These are phyloP conservation scores for Drosophila kuntzei DNA, from an alignment of 2,888 invertebrate species.

Conservation along the genomic window DNA sequence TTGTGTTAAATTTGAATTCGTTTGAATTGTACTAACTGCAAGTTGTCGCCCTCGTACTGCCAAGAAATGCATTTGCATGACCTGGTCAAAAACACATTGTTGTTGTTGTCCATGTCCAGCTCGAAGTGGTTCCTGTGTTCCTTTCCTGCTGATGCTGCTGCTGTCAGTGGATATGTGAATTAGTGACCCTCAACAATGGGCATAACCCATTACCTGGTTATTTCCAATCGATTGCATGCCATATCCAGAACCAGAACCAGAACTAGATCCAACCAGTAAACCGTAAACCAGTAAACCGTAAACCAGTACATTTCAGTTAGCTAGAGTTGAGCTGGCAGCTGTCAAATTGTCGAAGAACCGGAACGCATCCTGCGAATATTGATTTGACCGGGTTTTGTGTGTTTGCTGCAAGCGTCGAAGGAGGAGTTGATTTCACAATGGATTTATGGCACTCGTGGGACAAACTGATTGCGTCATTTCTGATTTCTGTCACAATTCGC, in stretches of 20 bases:
- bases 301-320: conserved; percentile 14
- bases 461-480: conserved; percentile 69
- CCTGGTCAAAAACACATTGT: conserved; percentile 2
- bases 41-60: conserved; percentile 7
- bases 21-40: conserved; percentile 38
- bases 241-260: conserved; percentile 19
- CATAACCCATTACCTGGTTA: conserved; percentile 41
- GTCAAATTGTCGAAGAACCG: conserved; percentile 47
- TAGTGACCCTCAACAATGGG: conserved; percentile 24
- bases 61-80: conserved; percentile 27
- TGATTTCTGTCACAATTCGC: conserved; percentile 68
- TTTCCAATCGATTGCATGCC: conserved; percentile 50
- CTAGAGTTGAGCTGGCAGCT: conserved; percentile 30
- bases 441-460: conserved; percentile 76
- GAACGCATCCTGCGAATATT: conserved; percentile 46
- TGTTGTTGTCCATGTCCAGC: conserved; percentile 26
- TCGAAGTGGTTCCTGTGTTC: conserved; percentile 26
- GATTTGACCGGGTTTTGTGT: conserved; percentile 45
- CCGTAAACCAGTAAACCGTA: not conserved
- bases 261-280: conserved; percentile 8
- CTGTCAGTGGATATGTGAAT: conserved; percentile 27
- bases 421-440: conserved; percentile 61
- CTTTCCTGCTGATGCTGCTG: conserved; percentile 3
- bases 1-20: conserved; percentile 19
- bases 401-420: not conserved